Conservation (phyloP, 2,888 invertebrate genomes). For the Lordiphosa andalusiaca region DNA sequence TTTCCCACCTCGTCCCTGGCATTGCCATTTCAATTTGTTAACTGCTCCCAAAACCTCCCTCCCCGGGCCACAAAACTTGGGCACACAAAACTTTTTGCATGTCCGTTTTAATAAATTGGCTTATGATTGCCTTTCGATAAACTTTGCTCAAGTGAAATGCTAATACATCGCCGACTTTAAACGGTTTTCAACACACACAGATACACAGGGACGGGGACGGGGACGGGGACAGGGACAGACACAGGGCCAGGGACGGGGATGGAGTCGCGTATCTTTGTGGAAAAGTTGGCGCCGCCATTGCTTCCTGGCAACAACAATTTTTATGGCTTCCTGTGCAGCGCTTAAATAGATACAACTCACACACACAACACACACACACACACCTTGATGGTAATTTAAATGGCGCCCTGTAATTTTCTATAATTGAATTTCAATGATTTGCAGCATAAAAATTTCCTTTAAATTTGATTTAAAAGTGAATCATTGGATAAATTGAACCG, state of each 20-base stretch:
- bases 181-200: constrained; percentile 16
- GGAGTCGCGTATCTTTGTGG: constrained; percentile 36
- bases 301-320: constrained; percentile 59
- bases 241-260: background rate
- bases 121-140: constrained; percentile 64
- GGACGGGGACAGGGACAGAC: background rate
- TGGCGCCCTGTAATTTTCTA: constrained; percentile 53
- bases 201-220: background rate
- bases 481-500: constrained; percentile 3
- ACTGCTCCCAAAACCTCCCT: background rate
- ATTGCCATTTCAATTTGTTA: constrained; percentile 12
- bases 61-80: background rate
- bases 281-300: constrained; percentile 41
- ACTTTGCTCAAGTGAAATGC: constrained; percentile 52
- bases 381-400: constrained; percentile 54
- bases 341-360: constrained; percentile 52
- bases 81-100: constrained; percentile 47
- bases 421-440: constrained; percentile 66
- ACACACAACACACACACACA: constrained; percentile 12
- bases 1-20: background rate
- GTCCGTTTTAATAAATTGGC: constrained; percentile 64
- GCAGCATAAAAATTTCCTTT: constrained; percentile 17
- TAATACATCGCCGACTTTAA: constrained; percentile 51
- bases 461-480: background rate
- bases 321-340: constrained; percentile 61